These are phyloP conservation scores for Patella ulyssiponensis DNA, from an alignment of 2,888 invertebrate genomes.

Conservation along the genomic window DNA sequence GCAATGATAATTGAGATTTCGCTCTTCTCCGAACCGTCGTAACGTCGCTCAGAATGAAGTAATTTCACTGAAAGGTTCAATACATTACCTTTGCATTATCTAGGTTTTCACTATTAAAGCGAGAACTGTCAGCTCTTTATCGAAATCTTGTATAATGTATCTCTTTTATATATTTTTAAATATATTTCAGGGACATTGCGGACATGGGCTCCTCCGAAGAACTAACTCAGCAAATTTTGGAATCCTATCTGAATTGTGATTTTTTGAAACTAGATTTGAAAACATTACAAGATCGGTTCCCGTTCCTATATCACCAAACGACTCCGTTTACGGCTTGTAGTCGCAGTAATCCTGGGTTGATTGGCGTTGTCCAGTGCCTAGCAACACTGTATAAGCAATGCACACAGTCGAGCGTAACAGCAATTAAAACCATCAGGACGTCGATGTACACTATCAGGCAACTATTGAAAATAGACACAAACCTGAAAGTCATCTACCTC, in stretches of 20 bases:
- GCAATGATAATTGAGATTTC: no score
- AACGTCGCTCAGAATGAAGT: no score
- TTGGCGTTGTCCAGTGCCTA: conserved; percentile 17
- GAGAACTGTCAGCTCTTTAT: no score
- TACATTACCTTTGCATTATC: no score
- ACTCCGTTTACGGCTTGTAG: not conserved
- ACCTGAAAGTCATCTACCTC: conserved; percentile 39
- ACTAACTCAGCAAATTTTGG: not conserved
- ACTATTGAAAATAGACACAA: conserved; percentile 28
- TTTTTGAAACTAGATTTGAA: not conserved
- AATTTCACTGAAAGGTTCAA: no score
- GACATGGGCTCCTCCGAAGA: not conserved
- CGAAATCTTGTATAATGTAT: no score
- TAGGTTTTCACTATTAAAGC: no score
- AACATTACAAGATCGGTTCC: not conserved
- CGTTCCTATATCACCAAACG: not conserved
- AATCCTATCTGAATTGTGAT: not conserved
- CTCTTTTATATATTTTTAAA: no score
- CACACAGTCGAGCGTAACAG: conserved; percentile 14
- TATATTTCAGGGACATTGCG: not conserved
- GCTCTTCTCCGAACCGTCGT: no score
- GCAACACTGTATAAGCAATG: conserved; percentile 20
- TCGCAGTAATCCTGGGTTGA: not conserved
- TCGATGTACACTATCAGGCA: conserved; percentile 16
- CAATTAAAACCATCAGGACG: conserved; percentile 35